Evolutionary conservation across 1,140 invertebrate genomes (phyloP).

Genomic region (Drosophila saltans): DNA sequence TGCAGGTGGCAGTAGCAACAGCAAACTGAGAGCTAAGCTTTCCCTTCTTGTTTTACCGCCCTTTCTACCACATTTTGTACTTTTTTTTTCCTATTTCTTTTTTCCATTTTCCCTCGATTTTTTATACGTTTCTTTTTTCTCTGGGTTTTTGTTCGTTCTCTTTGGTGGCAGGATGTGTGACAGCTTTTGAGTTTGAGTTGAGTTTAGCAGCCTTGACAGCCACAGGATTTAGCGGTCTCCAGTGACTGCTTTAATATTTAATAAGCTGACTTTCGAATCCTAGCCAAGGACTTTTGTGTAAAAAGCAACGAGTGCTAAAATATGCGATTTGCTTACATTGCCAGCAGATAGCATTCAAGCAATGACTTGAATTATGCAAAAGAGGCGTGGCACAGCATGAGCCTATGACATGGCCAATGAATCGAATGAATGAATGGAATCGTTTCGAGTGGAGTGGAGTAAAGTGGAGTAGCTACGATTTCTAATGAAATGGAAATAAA

Average conservation of each 20-base stretch:
- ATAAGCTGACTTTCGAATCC: constrained; percentile 64
- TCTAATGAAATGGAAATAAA: constrained; percentile 11
- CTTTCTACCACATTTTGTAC: neutral
- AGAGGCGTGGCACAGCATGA: constrained; percentile 43
- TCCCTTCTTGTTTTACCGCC: neutral
- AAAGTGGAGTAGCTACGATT: neutral
- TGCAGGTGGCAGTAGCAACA: constrained; percentile 50
- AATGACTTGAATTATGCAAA: constrained; percentile 51
- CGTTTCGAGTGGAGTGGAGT: neutral
- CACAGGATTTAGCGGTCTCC: constrained; percentile 69
- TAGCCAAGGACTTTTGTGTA: constrained; percentile 25
- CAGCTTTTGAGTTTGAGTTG: constrained; percentile 55
- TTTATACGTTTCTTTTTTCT: neutral
- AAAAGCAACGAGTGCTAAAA: constrained; percentile 34
- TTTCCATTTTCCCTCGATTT: neutral
- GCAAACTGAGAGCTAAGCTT: neutral
- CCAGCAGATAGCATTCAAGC: constrained; percentile 15
- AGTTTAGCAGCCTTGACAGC: constrained; percentile 55
- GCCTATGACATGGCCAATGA: constrained; percentile 53
- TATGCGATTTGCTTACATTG: constrained; percentile 27
- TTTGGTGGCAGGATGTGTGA: constrained; percentile 59
- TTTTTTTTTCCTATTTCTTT: neutral
- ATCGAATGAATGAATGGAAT: constrained; percentile 22
- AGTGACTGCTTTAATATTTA: constrained; percentile 70
- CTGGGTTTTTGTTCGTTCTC: neutral